These are phyloP conservation scores for Nyctalus aviator DNA, from an alignment of 2,797 vertebrate species.

Conservation along the genomic window DNA sequence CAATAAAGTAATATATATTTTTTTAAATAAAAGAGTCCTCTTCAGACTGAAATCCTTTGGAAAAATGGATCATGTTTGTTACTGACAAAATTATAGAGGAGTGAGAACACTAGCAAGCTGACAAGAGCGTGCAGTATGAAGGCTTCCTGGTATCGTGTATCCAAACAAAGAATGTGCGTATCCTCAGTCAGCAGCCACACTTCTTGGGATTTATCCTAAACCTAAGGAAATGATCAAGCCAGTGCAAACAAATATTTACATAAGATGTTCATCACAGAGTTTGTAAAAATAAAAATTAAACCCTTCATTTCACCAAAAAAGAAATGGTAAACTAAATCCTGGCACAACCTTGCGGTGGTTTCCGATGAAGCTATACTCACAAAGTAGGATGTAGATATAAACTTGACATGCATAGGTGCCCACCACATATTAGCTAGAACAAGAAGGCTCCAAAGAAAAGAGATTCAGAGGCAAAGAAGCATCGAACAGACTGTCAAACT, in stretches of 20 bases:
- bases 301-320: not conserved
- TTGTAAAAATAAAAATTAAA: constrained; percentile 28
- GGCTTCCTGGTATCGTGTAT: not conserved
- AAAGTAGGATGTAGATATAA: not conserved
- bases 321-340: not conserved
- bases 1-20: too few relatives aligned
- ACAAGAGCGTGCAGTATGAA: not conserved
- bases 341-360: not conserved
- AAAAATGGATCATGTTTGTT: not conserved
- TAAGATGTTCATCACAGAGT: not conserved
- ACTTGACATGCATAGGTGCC: not conserved
- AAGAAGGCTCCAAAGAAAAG: not conserved
- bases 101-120: not conserved
- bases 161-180: not conserved
- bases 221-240: not conserved
- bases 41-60: not conserved
- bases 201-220: constrained; percentile 5
- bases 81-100: not conserved
- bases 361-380: not conserved
- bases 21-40: not conserved
- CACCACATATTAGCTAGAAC: not conserved
- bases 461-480: too few relatives aligned
- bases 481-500: too few relatives aligned
- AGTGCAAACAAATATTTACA: constrained; percentile 3
- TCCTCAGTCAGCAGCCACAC: not conserved